Base-by-base conservation (phyloP, 2,797 vertebrate genomes). In the Ctenopoma kingsleyae region DNA sequence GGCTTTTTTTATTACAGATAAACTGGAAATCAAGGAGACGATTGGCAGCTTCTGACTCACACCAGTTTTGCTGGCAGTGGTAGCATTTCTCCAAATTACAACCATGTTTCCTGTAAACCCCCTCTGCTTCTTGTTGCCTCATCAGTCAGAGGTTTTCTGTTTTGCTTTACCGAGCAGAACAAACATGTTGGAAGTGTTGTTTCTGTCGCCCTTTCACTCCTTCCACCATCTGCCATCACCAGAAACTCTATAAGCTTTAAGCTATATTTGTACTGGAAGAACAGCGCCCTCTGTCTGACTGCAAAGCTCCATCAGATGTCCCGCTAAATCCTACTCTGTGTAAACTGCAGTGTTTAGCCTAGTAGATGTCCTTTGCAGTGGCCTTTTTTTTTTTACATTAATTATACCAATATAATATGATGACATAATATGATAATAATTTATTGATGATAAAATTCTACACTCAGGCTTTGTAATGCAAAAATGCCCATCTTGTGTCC, bases 151-250 rank as follows among this genome's bases (percentile, higher is more conserved):
- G 68, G 73, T 73, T 83, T 75, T 72, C 67, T 78, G 80, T 79
- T 87, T 84, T 66, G 78, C 71, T 83, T 84, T 76, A 75, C 67
- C 22, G 54, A 86, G 66, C 76, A 64, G 78, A 81, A 77, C 61
- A 74, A 86, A 80, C 76, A 82, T 61, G 78, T 71, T 82, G 83
- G 61, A 78, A 78, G 81, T 71, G 85, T 74, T 81, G 74, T 74
- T 78, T 75, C 73, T 69, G 76, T 77, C 67, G 57, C 81, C 83
- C 81, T 80, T 74, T 82, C 35, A 51, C 80, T 82, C 53, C 72
- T 46, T 80, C 63, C 75, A 49, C 85, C 84, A 83, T 85, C 90
- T 90, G 90, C 87, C 66, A 20, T 32, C 25, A 23, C 30, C 41
- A 67, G 16, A 51, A 60, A 60, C 61, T 36, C 59, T n/a, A 19